Conservation (phyloP, 1,140 invertebrate species). For the Ephestia elutella region DNA sequence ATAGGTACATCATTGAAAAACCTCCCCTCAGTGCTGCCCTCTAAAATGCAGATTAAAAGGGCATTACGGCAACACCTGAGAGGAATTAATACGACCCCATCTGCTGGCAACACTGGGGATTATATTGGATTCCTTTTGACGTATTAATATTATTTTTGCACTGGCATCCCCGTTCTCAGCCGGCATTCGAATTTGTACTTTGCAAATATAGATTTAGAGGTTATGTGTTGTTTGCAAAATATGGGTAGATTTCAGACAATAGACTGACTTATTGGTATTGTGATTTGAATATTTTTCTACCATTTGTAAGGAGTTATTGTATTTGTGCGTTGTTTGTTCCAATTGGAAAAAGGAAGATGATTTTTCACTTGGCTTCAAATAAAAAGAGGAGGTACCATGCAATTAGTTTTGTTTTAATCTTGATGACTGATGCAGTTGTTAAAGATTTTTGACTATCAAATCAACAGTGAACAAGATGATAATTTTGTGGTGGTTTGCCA, state of each 20-base stretch:
- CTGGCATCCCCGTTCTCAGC: constrained; percentile 20
- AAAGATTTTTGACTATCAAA: too few species aligned
- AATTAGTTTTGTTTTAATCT: too few species aligned
- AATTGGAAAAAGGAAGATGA: background rate
- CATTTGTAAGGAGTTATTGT: background rate
- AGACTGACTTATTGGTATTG: background rate
- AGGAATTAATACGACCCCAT: constrained; percentile 50
- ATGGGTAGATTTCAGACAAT: background rate
- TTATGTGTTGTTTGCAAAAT: background rate
- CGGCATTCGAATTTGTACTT: background rate
- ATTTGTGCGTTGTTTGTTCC: background rate
- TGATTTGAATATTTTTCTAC: background rate
- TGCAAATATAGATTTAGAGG: background rate
- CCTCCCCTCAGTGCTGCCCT: constrained; percentile 27
- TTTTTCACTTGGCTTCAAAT: too few species aligned
- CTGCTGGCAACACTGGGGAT: constrained; percentile 41
- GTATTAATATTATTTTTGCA: constrained; percentile 30
- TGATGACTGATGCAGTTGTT: too few species aligned
- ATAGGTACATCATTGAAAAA: constrained; percentile 3
- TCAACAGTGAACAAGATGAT: too few species aligned
- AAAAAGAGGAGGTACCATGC: too few species aligned
- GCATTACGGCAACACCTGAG: constrained; percentile 54
- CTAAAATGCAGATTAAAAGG: constrained; percentile 49
- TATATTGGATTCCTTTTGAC: constrained; percentile 54
- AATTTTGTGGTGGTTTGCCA: too few species aligned